Base-by-base conservation (phyloP, 2,113 vertebrate genomes). In the Alligator sinensis region DNA sequence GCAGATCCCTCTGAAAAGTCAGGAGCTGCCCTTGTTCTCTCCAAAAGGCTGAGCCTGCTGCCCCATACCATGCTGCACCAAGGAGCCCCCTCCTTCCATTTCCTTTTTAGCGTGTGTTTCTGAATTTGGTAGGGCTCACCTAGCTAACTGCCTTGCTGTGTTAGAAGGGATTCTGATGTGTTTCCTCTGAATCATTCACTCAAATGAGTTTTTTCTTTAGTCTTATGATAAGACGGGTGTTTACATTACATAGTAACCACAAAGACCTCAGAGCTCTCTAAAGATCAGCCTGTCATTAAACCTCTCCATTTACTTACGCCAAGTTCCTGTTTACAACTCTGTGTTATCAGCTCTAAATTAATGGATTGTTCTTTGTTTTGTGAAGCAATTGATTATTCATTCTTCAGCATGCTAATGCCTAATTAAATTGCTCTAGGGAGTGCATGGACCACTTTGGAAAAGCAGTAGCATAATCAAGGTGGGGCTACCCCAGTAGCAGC, bases 261-360 rank as follows among this genome's bases (percentile, higher is more conserved):
- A 72, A 96, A 91, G 80, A 93, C 76, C 68, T 92, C 24, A 11
- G 34, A 94, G 87, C 92, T 96, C 92, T 94, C 88, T 82, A 82
- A 97, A 95, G 95, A 94, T 95, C 93, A 92, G 68, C 16, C 78
- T 96, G 81, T 96, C 94, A 85, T 57, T 34, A 38, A 79, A 83
- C 55, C 64, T 95, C 92, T 96, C 64, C 55, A 83, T 96, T 96
- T 93, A 68, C 75, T 75, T 93, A 28, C 91, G 89, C 81, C 88
- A 91, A 91, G 25, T 34, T 91, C 3, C 55, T 47, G 84, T 85
- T 94, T 97, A 81, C 85, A 87, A 63, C 92, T 90, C 78, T 21
- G 77, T 63, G 30, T 79, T 74, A 83, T 22, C 8, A 94, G 80
- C 79, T 94, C 84, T 84, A 91, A 92, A 93, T 94, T 80, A 93